Evolutionary conservation across 2,113 vertebrate species (phyloP), one percentile per base, ranked within the genome.

Genomic region (Phoxinus phoxinus): DNA sequence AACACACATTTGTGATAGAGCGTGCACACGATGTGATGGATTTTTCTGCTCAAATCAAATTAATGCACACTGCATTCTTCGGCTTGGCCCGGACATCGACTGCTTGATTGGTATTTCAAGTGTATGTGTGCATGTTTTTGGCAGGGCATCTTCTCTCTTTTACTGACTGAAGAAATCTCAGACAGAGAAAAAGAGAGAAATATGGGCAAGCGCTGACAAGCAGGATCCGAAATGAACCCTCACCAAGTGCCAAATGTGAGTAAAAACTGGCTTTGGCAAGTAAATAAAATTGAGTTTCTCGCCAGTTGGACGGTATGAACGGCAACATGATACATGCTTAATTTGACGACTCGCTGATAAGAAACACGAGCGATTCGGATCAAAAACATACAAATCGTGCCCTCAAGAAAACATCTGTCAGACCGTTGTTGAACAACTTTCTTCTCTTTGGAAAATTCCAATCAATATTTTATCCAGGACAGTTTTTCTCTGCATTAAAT

Each of bases 31-130:
- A 80, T 12, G 84, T 41, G 73, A 65, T 37, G 25, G 65, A 84
- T 53, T 76, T 30, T 86, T 77, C 75, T 88, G 71, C 37, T 71
- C 85, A 76, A 84, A 81, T 65, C 80, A 25, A 76, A 88, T 84
- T 69, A 87, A 85, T 69, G 75, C 65, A 73, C 67, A 77, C 59
- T 77, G 46, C 72, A 71, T 74, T 71, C 61, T 85, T 81, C 37
- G 86, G 77, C 83, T 77, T 72, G 78, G 58, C 78, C 15, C 5
- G 17, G 72, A 71, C 25, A 81, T 71, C 13, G n/a, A 59, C 17
- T 6, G 46, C 44, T 67, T 32, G 74, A 78, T 78, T 53, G 23
- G 23, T 63, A 58, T 53, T 53, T 51, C 30, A 48, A 67, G 81
- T 35, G 63, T 65, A 48, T 82, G 79, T 77, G 61, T 74, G 75